Evolutionary conservation across 2,888 invertebrate genomes (phyloP), one percentile per base, ranked within the genome.

Genomic region (Lypha dubia): DNA sequence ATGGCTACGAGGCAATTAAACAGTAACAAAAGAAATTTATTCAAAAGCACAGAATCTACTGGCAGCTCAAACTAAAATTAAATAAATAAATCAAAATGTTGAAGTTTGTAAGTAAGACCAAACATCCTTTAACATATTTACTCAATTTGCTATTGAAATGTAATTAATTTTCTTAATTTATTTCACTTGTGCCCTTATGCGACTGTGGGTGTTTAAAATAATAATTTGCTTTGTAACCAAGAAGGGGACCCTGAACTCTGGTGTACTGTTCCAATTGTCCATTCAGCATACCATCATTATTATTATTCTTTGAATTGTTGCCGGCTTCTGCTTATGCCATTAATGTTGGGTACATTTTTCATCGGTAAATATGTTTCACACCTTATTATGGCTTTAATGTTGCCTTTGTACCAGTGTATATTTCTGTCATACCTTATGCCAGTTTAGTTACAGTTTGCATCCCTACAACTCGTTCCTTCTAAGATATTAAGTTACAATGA

Each of bases 211-310:
- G 32, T 17, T 58, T 32, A 1, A 9, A 35, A 32, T 35, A 35
- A 8, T 53, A 84, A 79, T 70, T 82, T 68, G 28, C 82, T 74
- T 41, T 86, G 58, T 87, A n/a, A n/a, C n/a, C n/a, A n/a, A n/a
- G n/a, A n/a, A n/a, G 76, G 53, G 86, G 4, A 28, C 8, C 9
- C 86, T 74, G 86, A 85, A 58, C 87, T 86, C 22, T 84, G 71
- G 49, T 15, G 82, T 20, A 49, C 85, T n/a, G 83, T 84, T 15
- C 83, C 86, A 35, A 24, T 76, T 53, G 74, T 83, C 13, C 86
- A 86, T 79, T 86, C 88, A 56, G 24, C 46, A 46, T 56, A 46
- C 46, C 60, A 62, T 73, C 13, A 74, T 81, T 60, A 22, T 81
- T 60, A 22, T 32, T 1, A 8, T 28, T 5, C 56, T 15, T 28